These are phyloP conservation scores for Coracias cyanogaster DNA, from an alignment of 2,797 vertebrate genomes.

Conservation along the genomic window DNA sequence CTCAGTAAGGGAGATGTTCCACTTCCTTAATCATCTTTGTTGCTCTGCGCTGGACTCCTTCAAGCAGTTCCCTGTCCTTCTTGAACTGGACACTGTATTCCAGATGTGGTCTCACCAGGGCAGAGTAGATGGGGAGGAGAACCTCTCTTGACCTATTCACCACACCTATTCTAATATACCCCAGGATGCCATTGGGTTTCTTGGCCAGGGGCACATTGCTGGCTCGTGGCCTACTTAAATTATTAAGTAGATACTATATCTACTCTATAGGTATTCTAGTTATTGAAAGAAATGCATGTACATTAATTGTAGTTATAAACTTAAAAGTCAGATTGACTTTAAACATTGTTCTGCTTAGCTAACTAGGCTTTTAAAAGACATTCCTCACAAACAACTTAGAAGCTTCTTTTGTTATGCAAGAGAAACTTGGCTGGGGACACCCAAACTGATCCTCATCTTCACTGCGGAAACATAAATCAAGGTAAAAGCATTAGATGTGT, in stretches of 20 bases:
- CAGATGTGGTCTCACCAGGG: no score
- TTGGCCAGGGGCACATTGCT: no score
- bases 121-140: no score
- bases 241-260: background rate
- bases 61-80: no score
- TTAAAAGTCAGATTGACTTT: background rate
- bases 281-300: background rate
- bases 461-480: background rate
- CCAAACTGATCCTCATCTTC: background rate
- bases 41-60: no score
- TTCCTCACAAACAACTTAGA: background rate
- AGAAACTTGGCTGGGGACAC: background rate
- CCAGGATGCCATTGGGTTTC: no score
- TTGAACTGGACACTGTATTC: no score
- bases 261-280: background rate
- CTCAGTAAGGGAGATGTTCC: no score
- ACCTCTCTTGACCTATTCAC: no score
- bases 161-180: no score
- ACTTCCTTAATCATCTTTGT: no score
- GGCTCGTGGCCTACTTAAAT: no score
- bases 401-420: background rate
- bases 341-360: background rate
- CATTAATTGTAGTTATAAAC: background rate
- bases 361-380: background rate
- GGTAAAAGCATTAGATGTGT: background rate